Conservation (phyloP, 2,888 invertebrate species). For the Ceramica pisi region DNA sequence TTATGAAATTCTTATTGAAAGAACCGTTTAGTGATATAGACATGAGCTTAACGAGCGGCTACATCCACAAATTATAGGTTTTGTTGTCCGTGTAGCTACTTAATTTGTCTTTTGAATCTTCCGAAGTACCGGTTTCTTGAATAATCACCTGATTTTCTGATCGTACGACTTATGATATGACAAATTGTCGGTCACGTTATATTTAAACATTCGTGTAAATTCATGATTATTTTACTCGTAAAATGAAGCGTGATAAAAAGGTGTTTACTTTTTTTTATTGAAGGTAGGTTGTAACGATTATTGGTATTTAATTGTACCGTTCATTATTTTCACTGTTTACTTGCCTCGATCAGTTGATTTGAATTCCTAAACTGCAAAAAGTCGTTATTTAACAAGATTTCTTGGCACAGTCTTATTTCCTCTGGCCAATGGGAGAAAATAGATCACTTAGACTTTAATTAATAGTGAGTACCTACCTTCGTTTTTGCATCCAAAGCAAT, state of each 20-base stretch:
- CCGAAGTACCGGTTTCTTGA: constrained; percentile 70
- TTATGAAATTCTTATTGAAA: constrained; percentile 40
- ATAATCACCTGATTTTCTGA: constrained; percentile 71
- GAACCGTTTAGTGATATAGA: constrained; percentile 53
- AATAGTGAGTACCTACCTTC: neutral
- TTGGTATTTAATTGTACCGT: neutral
- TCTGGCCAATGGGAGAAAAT: neutral
- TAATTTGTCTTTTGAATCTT: constrained; percentile 60
- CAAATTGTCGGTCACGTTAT: constrained; percentile 42
- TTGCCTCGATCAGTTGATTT: neutral
- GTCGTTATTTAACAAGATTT: constrained; percentile 1
- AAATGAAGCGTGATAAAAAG: neutral
- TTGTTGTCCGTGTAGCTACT: constrained; percentile 62
- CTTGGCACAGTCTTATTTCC: constrained; percentile 9
- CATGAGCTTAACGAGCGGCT: constrained; percentile 36
- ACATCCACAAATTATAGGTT: constrained; percentile 54
- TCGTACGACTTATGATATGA: constrained; percentile 63
- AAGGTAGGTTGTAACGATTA: constrained; percentile 2
- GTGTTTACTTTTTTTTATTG: constrained; percentile 21
- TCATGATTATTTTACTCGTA: neutral
- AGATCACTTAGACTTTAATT: constrained; percentile 38
- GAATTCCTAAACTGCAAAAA: neutral
- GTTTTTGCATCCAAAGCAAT: constrained; percentile 15
- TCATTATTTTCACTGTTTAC: neutral
- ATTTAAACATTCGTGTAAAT: constrained; percentile 8